A percentile compares a stretch with the other conserved stretches of the same genome.
These are phyloP conservation scores for Siniperca undulata DNA, from an alignment of 2,797 vertebrate genomes.

Conservation along the genomic window DNA sequence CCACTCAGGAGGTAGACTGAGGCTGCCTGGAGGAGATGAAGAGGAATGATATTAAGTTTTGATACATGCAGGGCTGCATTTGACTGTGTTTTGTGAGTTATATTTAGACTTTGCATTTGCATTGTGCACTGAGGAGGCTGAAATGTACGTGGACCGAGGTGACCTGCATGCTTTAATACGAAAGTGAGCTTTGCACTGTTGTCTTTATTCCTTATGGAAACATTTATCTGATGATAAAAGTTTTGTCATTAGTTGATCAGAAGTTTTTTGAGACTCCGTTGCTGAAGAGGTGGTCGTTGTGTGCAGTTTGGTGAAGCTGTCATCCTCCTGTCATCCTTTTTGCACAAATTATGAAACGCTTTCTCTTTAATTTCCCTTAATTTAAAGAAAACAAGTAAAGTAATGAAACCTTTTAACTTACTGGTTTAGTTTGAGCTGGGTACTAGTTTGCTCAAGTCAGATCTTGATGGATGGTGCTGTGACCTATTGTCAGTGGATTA, in stretches of 20 bases:
- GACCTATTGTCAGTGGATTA: constrained; percentile 50
- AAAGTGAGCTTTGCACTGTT: constrained; percentile 1
- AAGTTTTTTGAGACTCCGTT: constrained; percentile 40
- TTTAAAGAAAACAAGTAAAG: not conserved
- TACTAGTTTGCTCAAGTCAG: not conserved
- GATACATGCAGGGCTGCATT: constrained; percentile 42
- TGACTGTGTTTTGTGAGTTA: constrained; percentile 51
- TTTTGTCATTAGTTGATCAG: constrained; percentile 44
- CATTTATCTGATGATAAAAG: constrained; percentile 16
- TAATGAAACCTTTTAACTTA: not conserved
- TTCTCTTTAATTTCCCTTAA: not conserved
- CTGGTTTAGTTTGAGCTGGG: constrained; percentile 5
- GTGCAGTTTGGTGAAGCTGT: not conserved
- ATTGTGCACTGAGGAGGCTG: constrained; percentile 31
- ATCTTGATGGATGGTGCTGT: constrained; percentile 30
- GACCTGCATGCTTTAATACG: constrained; percentile 32
- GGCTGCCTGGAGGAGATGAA: constrained; percentile 52
- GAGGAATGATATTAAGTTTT: constrained; percentile 62
- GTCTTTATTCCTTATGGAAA: not conserved
- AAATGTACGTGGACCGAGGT: constrained; percentile 7
- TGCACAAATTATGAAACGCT: not conserved
- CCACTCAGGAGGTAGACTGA: constrained; percentile 51
- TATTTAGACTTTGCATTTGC: constrained; percentile 50
- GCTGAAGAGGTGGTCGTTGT: not conserved
- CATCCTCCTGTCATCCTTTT: not conserved